Conservation (phyloP, 1,140 invertebrate genomes). For the Penaeus vannamei region DNA sequence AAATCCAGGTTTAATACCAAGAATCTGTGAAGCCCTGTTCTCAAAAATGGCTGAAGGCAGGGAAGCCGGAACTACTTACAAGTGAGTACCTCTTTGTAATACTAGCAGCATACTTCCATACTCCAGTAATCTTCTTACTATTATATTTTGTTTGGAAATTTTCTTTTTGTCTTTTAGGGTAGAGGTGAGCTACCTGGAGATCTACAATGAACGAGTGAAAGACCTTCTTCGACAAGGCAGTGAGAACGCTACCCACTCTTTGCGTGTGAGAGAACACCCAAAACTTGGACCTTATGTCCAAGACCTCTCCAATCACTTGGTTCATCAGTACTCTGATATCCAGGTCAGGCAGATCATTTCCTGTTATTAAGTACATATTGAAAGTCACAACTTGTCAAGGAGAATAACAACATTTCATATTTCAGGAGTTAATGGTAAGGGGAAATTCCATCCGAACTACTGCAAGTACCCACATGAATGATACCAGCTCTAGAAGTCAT, state of each 20-base stretch:
- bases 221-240: slow-evolving; percentile 78
- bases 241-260: slow-evolving; percentile 44
- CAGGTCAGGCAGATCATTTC: slow-evolving; percentile 75
- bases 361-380: slow-evolving; percentile 17
- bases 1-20: slow-evolving; percentile 87
- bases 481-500: slow-evolving; percentile 84
- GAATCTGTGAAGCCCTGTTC: slow-evolving; percentile 82
- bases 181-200: slow-evolving; percentile 82
- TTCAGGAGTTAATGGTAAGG: slow-evolving; percentile 60
- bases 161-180: slow-evolving; percentile 41
- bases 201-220: slow-evolving; percentile 92
- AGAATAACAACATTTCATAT: slow-evolving; percentile 36
- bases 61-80: slow-evolving; percentile 82
- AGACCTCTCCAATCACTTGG: slow-evolving; percentile 85
- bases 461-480: slow-evolving; percentile 79
- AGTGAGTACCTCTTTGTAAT: slow-evolving; percentile 52
- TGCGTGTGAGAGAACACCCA: slow-evolving; percentile 90
- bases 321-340: slow-evolving; percentile 88
- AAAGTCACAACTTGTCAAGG: too few species aligned
- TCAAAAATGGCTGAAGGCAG: slow-evolving; percentile 79
- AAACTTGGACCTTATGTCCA: slow-evolving; percentile 94
- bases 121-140: too few species aligned
- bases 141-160: background rate
- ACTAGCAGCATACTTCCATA: too few species aligned
- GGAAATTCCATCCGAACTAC: slow-evolving; percentile 63